Conservation (phyloP, 2,888 invertebrate species). For the Acanthosepion pharaonis region DNA sequence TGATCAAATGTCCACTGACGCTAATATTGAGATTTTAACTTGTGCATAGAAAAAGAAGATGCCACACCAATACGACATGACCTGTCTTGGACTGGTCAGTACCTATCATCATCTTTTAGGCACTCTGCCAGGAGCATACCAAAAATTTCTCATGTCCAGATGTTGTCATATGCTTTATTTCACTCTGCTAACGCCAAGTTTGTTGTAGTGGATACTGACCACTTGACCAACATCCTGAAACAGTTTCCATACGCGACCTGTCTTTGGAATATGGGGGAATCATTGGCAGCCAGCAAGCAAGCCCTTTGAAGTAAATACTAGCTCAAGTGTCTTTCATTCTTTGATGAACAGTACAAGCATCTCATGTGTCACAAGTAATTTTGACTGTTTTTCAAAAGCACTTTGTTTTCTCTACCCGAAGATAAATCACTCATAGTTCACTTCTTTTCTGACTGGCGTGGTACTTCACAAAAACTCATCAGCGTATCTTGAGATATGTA, state of each 20-base stretch:
- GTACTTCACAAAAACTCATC: conserved; percentile 5
- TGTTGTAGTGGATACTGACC: not conserved
- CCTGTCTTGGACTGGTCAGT: not conserved
- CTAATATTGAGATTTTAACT: conserved; percentile 8
- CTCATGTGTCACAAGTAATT: conserved; percentile 9
- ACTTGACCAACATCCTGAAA: conserved; percentile 33
- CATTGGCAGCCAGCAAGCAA: not conserved
- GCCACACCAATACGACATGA: conserved; percentile 4
- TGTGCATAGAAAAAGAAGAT: not conserved
- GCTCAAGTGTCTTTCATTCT: not conserved
- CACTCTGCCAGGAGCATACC: not conserved
- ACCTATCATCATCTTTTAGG: conserved; percentile 15
- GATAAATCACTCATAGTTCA: not conserved
- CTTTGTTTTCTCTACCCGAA: conserved; percentile 22
- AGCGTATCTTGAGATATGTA: not conserved
- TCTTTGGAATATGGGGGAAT: not conserved
- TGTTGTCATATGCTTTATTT: not conserved
- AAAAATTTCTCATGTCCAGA: conserved; percentile 12
- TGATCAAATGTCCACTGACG: not conserved
- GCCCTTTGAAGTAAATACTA: not conserved
- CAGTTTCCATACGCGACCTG: conserved; percentile 21
- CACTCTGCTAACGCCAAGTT: not conserved
- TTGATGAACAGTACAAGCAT: not conserved
- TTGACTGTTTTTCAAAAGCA: conserved; percentile 22
- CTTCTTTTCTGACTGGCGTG: conserved; percentile 9